Percentiles rank a stretch among this genome's conserved stretches.
Conservation (phyloP, 2,113 vertebrate species). For the Origma solitaria region DNA sequence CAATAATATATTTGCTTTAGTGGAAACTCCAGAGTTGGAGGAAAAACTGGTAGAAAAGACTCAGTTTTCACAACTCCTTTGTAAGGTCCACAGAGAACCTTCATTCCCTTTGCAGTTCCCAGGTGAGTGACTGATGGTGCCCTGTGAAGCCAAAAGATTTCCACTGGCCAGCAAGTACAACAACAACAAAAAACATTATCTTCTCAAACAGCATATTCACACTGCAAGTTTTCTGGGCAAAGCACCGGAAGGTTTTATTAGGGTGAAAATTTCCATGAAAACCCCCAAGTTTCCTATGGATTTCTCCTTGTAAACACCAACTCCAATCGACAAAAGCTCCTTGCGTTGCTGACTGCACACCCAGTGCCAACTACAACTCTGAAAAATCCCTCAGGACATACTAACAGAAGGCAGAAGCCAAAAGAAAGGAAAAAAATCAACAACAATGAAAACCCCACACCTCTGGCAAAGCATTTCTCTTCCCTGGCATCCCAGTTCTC, state of each 20-base stretch:
- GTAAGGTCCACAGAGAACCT: background rate
- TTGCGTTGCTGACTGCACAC: rapidly evolving
- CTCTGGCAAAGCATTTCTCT: background rate
- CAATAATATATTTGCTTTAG: background rate
- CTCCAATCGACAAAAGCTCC: background rate
- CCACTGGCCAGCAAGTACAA: background rate
- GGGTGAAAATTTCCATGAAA: background rate
- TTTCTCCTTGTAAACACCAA: conserved; percentile 12
- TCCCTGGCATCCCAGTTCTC: background rate
- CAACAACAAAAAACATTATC: background rate
- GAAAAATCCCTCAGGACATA: background rate
- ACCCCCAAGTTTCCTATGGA: conserved; percentile 4
- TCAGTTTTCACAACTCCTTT: background rate
- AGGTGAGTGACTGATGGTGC: background rate
- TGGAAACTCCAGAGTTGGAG: background rate
- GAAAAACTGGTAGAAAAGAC: background rate
- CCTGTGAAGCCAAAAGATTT: background rate
- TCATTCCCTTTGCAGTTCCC: background rate
- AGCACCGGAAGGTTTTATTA: background rate
- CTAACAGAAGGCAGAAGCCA: background rate
- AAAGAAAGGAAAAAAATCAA: background rate
- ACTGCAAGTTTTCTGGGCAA: background rate
- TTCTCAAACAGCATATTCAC: background rate
- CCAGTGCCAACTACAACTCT: background rate
- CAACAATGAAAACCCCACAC: conserved; percentile 1